Percentiles rank a stretch among this genome's conserved stretches.
Conservation (phyloP, 92 coral and sea anemone species). For the Muricea muricata region DNA sequence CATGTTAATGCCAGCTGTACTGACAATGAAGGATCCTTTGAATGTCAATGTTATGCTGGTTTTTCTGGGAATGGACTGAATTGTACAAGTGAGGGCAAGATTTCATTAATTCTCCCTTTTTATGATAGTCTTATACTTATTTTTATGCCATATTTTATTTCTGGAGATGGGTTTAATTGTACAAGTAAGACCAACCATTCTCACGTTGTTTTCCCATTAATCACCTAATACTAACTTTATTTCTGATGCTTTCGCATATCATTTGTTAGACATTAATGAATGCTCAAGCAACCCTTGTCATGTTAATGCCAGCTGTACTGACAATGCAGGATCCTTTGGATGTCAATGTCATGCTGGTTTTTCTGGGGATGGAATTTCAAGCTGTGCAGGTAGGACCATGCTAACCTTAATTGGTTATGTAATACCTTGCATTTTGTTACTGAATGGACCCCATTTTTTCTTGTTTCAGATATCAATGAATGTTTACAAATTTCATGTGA, state of each 20-base stretch:
- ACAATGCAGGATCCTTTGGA: neutral
- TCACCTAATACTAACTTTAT: too few species aligned
- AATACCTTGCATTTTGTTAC: neutral
- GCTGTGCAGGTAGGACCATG: neutral
- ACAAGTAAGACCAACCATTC: neutral
- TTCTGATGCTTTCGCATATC: neutral
- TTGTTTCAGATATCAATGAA: neutral
- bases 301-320: slow-evolving; percentile 17
- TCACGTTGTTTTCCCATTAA: too few species aligned
- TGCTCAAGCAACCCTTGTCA: slow-evolving; percentile 7
- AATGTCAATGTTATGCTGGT: neutral
- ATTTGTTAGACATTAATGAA: slow-evolving; percentile 30
- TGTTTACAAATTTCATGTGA: neutral
- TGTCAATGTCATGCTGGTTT: neutral
- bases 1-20: slow-evolving; percentile 19
- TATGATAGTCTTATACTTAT: neutral
- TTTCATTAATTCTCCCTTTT: neutral
- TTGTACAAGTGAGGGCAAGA: neutral
- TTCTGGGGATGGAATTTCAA: neutral
- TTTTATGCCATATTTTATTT: neutral
- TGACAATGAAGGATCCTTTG: neutral
- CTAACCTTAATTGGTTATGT: too few species aligned
- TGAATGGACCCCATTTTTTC: neutral
- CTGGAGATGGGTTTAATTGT: neutral
- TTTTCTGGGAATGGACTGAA: neutral